A percentile compares a stretch with the other conserved stretches of the same genome.
These are phyloP conservation scores for Gyps fulvus DNA, from an alignment of 2,113 vertebrate species.

Conservation along the genomic window DNA sequence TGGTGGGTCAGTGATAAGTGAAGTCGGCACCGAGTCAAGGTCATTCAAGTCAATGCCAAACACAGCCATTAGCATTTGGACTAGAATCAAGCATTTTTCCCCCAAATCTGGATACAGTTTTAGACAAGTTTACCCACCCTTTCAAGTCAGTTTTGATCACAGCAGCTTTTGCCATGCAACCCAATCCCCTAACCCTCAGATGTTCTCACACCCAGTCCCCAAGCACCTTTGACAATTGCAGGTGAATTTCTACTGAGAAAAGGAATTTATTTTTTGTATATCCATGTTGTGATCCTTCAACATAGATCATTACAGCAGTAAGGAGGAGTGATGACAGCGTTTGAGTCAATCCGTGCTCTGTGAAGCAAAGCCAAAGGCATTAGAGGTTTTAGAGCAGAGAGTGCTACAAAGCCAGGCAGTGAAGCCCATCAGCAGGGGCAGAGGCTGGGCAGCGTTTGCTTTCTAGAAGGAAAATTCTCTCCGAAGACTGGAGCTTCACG, in stretches of 20 bases:
- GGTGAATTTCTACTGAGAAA: background rate
- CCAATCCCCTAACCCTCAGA: background rate
- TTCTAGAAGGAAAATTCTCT: background rate
- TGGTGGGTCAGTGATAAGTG: background rate
- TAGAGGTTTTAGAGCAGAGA: background rate
- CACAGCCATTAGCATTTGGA: background rate
- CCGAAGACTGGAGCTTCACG: background rate
- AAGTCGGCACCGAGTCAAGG: background rate
- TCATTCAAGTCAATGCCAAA: background rate
- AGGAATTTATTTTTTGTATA: background rate
- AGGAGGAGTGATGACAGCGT: fast-evolving
- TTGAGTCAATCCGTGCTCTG: background rate
- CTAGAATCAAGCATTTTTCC: background rate
- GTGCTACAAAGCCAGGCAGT: background rate
- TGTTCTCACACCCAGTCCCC: background rate
- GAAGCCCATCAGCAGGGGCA: background rate
- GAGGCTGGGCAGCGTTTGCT: background rate
- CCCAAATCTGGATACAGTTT: background rate
- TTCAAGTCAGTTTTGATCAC: background rate
- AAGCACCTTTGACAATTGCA: background rate
- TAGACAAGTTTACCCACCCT: background rate
- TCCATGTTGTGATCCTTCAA: background rate
- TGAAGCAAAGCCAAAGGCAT: background rate
- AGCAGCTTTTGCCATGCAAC: background rate
- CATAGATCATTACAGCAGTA: background rate